Conservation (phyloP, 2,888 invertebrate species). For the Hypena proboscidalis region DNA sequence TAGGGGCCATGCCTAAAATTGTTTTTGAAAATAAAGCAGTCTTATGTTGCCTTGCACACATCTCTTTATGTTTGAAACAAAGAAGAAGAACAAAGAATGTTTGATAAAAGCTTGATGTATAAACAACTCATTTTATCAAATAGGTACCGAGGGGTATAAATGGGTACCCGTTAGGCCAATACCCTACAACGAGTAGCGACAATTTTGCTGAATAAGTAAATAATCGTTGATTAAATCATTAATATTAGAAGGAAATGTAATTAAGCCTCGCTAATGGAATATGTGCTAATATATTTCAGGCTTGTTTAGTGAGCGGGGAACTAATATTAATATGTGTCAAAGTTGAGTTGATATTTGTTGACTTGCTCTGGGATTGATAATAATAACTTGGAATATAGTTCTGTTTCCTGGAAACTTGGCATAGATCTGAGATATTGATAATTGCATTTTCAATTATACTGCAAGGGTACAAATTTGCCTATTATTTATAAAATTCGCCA, state of each 20-base stretch:
- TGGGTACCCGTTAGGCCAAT: constrained; percentile 22
- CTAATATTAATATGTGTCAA: too few species aligned
- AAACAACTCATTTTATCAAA: constrained; percentile 30
- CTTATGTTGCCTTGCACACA: too few species aligned
- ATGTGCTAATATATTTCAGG: constrained; percentile 9
- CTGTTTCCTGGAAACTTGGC: too few species aligned
- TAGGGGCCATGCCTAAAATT: too few species aligned
- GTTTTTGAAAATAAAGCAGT: too few species aligned
- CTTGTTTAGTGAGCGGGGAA: background rate
- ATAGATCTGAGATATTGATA: too few species aligned
- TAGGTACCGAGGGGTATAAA: constrained; percentile 28
- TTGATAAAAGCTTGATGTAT: constrained; percentile 7
- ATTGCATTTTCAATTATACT: too few species aligned
- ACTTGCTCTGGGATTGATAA: too few species aligned
- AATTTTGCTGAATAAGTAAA: constrained; percentile 37
- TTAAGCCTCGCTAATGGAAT: constrained; percentile 24
- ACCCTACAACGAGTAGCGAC: constrained; percentile 29
- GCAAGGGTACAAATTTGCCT: too few species aligned
- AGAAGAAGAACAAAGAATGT: too few species aligned
- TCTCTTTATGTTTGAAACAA: background rate
- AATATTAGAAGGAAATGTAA: constrained; percentile 29
- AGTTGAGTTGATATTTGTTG: background rate
- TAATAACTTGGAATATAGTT: too few species aligned
- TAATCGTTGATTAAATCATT: constrained; percentile 40
- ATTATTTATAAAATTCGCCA: too few species aligned